These are phyloP conservation scores for Phytoseiulus persimilis DNA, from an alignment of 2,888 invertebrate genomes.

Conservation along the genomic window DNA sequence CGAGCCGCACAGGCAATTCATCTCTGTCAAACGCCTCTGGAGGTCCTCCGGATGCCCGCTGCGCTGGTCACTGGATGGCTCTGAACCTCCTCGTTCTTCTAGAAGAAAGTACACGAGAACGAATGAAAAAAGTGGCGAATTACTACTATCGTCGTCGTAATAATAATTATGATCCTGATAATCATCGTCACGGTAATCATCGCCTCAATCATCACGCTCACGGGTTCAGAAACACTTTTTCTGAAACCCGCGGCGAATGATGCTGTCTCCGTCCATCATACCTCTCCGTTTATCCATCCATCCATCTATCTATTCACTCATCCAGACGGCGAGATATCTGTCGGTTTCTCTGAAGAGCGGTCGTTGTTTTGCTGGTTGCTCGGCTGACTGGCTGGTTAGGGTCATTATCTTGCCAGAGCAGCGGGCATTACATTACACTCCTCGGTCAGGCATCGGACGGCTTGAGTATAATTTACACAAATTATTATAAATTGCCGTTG, in stretches of 20 bases:
- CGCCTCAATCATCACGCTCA: neutral
- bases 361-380: neutral
- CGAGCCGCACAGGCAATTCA: no score
- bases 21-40: no score
- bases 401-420: neutral
- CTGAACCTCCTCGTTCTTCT: neutral
- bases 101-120: neutral
- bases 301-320: neutral
- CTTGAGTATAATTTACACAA: neutral
- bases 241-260: neutral
- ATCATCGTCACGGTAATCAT: neutral
- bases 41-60: no score
- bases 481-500: neutral
- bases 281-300: neutral
- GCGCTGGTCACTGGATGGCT: no score
- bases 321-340: neutral
- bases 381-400: neutral
- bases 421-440: conserved; percentile 5
- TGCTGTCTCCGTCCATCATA: neutral
- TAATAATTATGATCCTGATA: neutral
- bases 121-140: neutral
- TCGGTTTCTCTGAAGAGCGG: neutral
- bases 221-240: neutral
- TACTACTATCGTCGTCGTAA: neutral
- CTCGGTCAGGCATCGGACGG: neutral